Evolutionary conservation across 2,797 vertebrate genomes (phyloP), one percentile per base, ranked within the genome.

Genomic region (Vespertilio murinus): DNA sequence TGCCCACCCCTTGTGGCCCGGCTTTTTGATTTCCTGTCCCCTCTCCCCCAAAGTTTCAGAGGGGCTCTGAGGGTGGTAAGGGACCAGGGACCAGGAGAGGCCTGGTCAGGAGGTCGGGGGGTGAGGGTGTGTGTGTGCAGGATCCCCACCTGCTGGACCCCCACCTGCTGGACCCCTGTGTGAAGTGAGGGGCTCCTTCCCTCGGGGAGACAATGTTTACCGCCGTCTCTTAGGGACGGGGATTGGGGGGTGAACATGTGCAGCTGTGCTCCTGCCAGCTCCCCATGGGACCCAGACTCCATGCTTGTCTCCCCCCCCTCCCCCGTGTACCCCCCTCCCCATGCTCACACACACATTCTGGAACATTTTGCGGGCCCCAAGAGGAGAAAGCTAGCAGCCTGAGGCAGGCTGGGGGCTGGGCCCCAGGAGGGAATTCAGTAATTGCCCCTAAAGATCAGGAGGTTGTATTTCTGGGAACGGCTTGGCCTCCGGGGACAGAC

Each of bases 231-330:
- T 38, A 81, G 87, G 83, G 42, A 16, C 6, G 8, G 42, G 30
- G 2, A 6, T 1, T 0, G 1, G 1, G 28, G 6, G 17, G 1
- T 10, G 18, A 40, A 65, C 47, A 79, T 12, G 65, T 45, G 67
- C 45, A 64, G 70, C 47, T 94, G 74, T 61, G 52, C 16, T 22
- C 88, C 47, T 59, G 64, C 74, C 89, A 54, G 52, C 73, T 87
- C 49, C 81, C 64, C n/a, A 0, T 0, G 81, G 77, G 56, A 94
- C 88, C 65, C 25, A 8, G 61, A 81, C 30, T 40, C 78, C 20
- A 2, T 0, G 20, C 40, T 65, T 38, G 10, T 2, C 33, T 5
- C 11, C n/a, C 28, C 42, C 30, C 8, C 30, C 10, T 0, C 12
- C 20, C 3, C 0, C n/a, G n/a, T n/a, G n/a, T n/a, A 42, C 10